Evolutionary conservation across 2,113 vertebrate genomes (phyloP).

Genomic region (Delphinapterus leucas): DNA sequence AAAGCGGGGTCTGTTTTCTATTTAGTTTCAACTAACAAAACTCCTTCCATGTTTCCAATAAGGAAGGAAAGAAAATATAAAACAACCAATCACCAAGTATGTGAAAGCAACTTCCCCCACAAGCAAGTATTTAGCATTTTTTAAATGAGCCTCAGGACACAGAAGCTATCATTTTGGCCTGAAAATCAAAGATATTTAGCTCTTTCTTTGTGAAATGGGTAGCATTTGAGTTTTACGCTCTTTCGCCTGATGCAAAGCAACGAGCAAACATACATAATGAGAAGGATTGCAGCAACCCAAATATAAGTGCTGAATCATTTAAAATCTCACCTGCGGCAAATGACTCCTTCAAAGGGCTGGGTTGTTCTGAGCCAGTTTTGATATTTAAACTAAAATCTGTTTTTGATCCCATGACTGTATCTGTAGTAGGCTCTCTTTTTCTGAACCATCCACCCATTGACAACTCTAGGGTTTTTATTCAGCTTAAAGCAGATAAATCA

Average conservation of each 20-base stretch:
- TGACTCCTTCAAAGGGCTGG: not conserved
- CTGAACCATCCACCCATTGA: not conserved
- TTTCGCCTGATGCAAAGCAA: not conserved
- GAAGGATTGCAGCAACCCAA: not conserved
- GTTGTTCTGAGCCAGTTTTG: not conserved
- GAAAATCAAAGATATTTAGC: not conserved
- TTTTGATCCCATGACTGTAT: not conserved
- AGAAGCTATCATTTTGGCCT: conserved; percentile 14
- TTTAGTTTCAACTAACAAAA: not conserved
- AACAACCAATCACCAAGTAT: conserved; percentile 9
- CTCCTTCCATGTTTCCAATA: conserved; percentile 44
- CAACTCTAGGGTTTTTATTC: not conserved
- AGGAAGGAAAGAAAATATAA: conserved; percentile 25
- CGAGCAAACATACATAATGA: not conserved
- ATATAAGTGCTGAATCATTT: not conserved
- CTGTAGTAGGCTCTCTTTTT: not conserved
- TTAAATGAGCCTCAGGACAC: conserved; percentile 11
- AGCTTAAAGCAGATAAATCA: not conserved
- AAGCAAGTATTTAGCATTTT: conserved; percentile 23
- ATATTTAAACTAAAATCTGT: not conserved
- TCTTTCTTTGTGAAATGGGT: not conserved
- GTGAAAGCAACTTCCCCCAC: conserved; percentile 29
- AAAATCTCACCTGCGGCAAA: not conserved
- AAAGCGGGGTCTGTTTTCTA: not conserved
- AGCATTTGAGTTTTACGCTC: not conserved